These are phyloP conservation scores for Pseudomugil tenellus DNA, from an alignment of 2,797 vertebrate genomes.

Conservation along the genomic window DNA sequence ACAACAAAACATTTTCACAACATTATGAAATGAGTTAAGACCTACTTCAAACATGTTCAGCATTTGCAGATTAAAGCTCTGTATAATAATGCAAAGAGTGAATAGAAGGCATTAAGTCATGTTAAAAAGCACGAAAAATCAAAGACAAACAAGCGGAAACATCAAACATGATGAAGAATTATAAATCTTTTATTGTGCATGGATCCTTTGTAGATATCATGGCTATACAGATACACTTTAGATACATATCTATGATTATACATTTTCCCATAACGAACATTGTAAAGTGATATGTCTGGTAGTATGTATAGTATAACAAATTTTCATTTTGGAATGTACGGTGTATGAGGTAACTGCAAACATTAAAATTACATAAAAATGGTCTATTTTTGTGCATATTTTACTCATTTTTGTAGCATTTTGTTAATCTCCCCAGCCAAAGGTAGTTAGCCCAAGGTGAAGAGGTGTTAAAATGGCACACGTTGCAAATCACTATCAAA, in stretches of 20 bases:
- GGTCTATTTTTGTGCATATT: constrained; percentile 87
- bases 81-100: too few relatives aligned
- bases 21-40: too few relatives aligned
- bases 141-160: constrained; percentile 17
- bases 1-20: too few relatives aligned
- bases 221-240: constrained; percentile 94
- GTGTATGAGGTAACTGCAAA: constrained; percentile 96
- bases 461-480: constrained; percentile 91
- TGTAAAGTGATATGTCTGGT: constrained; percentile 98
- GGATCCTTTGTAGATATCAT: constrained; percentile 92
- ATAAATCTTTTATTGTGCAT: constrained; percentile 99
- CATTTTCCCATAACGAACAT: constrained; percentile 91
- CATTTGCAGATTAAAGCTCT: too few relatives aligned
- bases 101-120: too few relatives aligned
- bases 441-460: constrained; percentile 83
- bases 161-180: constrained; percentile 86
- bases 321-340: constrained; percentile 98
- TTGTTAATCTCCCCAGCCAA: constrained; percentile 75
- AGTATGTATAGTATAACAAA: constrained; percentile 92
- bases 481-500: constrained; percentile 90
- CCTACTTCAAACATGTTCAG: too few relatives aligned
- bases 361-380: constrained; percentile 99
- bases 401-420: constrained; percentile 79
- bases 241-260: constrained; percentile 94
- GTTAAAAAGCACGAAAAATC: not conserved